Evolutionary conservation across 2,113 vertebrate species (phyloP), one percentile per base, ranked within the genome.

Genomic region (Aphelocoma coerulescens): DNA sequence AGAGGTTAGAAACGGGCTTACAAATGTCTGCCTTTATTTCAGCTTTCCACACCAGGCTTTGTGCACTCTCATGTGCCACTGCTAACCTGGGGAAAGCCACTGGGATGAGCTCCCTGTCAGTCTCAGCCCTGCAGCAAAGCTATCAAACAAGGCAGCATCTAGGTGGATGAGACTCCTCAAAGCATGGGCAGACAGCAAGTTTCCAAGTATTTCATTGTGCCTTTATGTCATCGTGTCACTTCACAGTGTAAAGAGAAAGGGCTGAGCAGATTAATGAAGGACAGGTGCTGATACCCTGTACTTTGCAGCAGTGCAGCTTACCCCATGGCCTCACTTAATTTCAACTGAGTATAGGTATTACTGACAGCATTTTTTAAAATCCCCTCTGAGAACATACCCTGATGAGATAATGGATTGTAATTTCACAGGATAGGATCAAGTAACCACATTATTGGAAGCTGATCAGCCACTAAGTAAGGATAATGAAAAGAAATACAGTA

Each of bases 391-490:
- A 92, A 87, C 49, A 54, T 19, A 73, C 41, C 83, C 79, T 79
- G 93, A 91, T 3, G n/a, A 84, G 85, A 92, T 93, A 96, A 91
- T 65, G 41, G 80, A 78, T 68, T 72, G 80, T 72, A 83, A 81
- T 78, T 95, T 95, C 62, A 39, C 82, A 68, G 67, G 72, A 72
- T 74, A 83, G 86, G 79, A 95, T 76, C 3, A 6, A 86, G 69
- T 73, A 85, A 85, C 63, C 61, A 66, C 82, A 84, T 93, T 95
- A 91, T 55, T 57, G 16, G 93, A 74, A 91, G 82, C 51, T 85
- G 80, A 91, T 96, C 93, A 91, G 76, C 41, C 85, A 51, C 73
- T 68, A 67, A 94, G 58, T 44, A 84, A 89, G 62, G 87, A 80
- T 35, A 65, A 93, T 86, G 65, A 92, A 84, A 89, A 94, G 82